Conservation (phyloP, 2,888 invertebrate genomes). For the Lasioglossum calceatum region DNA sequence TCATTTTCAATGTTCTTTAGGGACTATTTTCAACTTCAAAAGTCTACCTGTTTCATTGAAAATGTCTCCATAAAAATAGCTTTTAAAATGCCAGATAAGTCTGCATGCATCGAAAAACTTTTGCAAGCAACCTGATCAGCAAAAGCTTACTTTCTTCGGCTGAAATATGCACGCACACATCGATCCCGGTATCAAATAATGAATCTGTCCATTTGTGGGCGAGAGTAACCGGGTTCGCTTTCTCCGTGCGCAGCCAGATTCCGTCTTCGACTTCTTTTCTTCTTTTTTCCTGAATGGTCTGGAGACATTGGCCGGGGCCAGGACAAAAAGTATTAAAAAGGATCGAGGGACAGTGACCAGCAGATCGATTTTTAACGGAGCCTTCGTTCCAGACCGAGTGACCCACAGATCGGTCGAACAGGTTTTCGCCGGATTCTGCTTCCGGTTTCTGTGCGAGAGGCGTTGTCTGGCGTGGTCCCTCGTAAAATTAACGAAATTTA, state of each 20-base stretch:
- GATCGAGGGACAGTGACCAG: conserved; percentile 5
- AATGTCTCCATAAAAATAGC: too few species aligned
- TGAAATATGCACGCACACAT: background rate
- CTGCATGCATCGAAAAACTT: too few species aligned
- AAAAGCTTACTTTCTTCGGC: background rate
- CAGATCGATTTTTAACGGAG: background rate
- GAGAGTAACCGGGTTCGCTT: conserved; percentile 55
- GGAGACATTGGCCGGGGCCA: background rate
- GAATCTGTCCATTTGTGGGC: conserved; percentile 15
- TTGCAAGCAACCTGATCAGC: background rate
- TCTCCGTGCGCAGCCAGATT: conserved; percentile 53
- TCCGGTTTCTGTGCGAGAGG: conserved; percentile 28
- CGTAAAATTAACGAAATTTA: conserved; percentile 4
- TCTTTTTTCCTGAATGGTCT: background rate
- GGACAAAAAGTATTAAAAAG: background rate
- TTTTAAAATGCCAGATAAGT: too few species aligned
- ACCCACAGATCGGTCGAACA: conserved; percentile 56
- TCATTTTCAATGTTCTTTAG: too few species aligned
- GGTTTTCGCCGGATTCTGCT: conserved; percentile 59
- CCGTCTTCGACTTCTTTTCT: conserved; percentile 23
- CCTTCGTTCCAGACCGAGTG: background rate
- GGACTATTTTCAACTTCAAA: too few species aligned
- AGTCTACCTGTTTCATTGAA: too few species aligned
- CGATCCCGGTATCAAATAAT: background rate
- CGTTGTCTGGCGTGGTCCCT: background rate